These are phyloP conservation scores for Conopomorpha cramerella DNA, from an alignment of 1,140 invertebrate species.

Conservation along the genomic window DNA sequence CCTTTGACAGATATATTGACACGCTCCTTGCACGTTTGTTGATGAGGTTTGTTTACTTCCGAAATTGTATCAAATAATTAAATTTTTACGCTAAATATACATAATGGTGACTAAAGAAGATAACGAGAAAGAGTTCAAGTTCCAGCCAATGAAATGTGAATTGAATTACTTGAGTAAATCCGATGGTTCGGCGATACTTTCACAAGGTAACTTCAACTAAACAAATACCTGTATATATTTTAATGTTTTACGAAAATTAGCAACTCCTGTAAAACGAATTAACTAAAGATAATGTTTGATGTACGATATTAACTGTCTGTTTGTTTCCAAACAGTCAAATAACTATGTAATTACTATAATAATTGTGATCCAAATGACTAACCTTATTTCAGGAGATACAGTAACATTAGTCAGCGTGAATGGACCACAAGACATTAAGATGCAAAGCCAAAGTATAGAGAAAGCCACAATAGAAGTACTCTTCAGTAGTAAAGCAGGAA, in stretches of 20 bases:
- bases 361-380: too few relatives aligned
- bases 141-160: slow-evolving; percentile 67
- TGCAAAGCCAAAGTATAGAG: slow-evolving; percentile 77
- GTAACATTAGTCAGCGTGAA: slow-evolving; percentile 77
- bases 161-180: slow-evolving; percentile 71
- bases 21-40: too few relatives aligned
- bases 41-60: neutral
- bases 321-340: too few relatives aligned
- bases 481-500: slow-evolving; percentile 76
- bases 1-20: too few relatives aligned
- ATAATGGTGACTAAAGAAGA: slow-evolving; percentile 17
- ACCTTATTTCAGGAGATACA: slow-evolving; percentile 76
- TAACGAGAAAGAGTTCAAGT: slow-evolving; percentile 30
- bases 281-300: neutral
- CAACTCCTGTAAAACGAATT: neutral
- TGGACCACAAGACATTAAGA: slow-evolving; percentile 82
- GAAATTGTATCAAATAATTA: neutral
- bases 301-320: neutral
- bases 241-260: too few relatives aligned
- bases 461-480: slow-evolving; percentile 78
- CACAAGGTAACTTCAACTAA: slow-evolving; percentile 63
- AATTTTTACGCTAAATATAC: too few relatives aligned
- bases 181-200: slow-evolving; percentile 76
- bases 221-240: too few relatives aligned
- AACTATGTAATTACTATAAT: too few relatives aligned